Evolutionary conservation across 2,888 invertebrate genomes (phyloP), one percentile per base, ranked within the genome.

Genomic region (Bombyx huttoni): DNA sequence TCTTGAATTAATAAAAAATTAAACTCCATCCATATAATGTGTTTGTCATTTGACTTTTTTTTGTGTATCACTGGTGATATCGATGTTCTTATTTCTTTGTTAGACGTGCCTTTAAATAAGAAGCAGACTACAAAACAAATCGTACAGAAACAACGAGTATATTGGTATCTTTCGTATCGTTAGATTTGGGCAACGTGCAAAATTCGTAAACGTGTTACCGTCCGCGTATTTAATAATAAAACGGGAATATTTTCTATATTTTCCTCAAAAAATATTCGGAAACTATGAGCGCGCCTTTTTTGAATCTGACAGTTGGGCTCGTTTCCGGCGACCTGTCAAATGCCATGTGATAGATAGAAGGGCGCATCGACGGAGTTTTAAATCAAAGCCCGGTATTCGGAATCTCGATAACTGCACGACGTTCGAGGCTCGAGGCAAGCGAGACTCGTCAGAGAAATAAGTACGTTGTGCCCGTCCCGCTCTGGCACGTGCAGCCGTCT

Each of bases 291-390:
- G 85, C 87, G 84, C 85, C 79, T 80, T 83, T 81, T 85, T 82
- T 78, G 64, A 77, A 81, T 78, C 70, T 87, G 88, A 87, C 88
- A 86, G 82, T 65, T 77, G 73, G 67, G 64, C 67, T 75, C 73
- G 75, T 81, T 84, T 83, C 84, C 84, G 82, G 75, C 77, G 83
- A 85, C 73, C 88, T 88, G 88, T 88, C 88, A 88, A 86, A 86
- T 83, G 81, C 86, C 88, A 88, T 87, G 85, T 88, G 88, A 87
- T 87, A 83, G 81, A 87, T 86, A 86, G 85, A 88, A 88, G 88
- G 88, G 88, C 85, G 80, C 85, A 84, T 79, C 78, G 70, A 73
- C 72, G 62, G 73, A 79, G 85, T 86, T 85, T 85, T 87, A 88
- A 88, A 86, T 86, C 83, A 84, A 85, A 85, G 78, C 82, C 82